Evolutionary conservation across 2,797 vertebrate genomes (phyloP).

Genomic region (Pangasius krempfi): DNA sequence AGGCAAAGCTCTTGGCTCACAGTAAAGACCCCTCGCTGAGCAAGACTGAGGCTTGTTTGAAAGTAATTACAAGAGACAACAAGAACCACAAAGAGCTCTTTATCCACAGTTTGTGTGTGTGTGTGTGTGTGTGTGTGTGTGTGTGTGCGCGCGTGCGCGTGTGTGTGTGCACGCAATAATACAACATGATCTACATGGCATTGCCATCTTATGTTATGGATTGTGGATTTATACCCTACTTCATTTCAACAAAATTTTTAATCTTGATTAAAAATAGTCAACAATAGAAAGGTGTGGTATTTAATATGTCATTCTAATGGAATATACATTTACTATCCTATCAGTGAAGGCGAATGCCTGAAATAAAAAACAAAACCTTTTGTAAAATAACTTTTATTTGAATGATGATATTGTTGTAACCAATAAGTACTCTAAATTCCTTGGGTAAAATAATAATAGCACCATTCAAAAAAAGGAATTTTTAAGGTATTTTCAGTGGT

Average conservation of each 20-base stretch:
- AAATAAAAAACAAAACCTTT: background rate
- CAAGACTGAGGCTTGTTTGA: slow-evolving; percentile 50
- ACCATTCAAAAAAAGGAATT: background rate
- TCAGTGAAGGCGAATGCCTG: background rate
- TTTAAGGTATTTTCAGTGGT: background rate
- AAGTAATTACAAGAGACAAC: slow-evolving; percentile 59
- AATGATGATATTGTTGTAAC: background rate
- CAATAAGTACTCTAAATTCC: background rate
- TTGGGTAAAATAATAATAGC: background rate
- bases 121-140: background rate
- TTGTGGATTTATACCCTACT: background rate
- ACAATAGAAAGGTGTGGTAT: background rate
- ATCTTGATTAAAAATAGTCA: background rate
- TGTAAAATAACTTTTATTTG: background rate
- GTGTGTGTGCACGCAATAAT: slow-evolving; percentile 4
- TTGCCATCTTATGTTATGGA: background rate
- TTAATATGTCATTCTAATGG: background rate
- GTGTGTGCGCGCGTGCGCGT: background rate
- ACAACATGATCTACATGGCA: background rate
- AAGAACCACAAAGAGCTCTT: slow-evolving; percentile 49
- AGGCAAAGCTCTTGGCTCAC: slow-evolving; percentile 41
- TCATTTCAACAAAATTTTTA: background rate
- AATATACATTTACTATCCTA: background rate
- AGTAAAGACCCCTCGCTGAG: slow-evolving; percentile 48
- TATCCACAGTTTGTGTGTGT: slow-evolving; percentile 41